Evolutionary conservation across 2,888 invertebrate genomes (phyloP).

Genomic region (Hirtodrosophila histrioides): DNA sequence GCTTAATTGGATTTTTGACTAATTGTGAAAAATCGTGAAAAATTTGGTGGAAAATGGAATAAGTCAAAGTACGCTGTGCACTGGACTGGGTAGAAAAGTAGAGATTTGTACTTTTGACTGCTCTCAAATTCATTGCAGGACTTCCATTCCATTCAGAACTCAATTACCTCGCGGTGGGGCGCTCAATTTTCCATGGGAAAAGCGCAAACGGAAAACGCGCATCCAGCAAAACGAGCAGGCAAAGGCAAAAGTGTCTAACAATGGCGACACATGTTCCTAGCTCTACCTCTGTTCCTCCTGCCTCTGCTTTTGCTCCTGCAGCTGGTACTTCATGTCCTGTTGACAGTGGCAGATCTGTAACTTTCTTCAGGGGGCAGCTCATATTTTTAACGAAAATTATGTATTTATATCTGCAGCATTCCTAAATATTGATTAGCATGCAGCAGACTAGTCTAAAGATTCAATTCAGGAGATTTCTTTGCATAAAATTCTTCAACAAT

Average conservation of each 20-base stretch:
- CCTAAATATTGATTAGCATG: too few relatives aligned
- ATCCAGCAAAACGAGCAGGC: constrained; percentile 10
- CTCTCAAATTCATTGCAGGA: constrained; percentile 20
- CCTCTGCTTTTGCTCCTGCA: constrained; percentile 1
- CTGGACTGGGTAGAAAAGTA: neutral
- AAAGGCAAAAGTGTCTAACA: constrained; percentile 11
- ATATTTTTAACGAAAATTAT: too few relatives aligned
- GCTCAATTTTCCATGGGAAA: constrained; percentile 40
- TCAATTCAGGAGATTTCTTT: too few relatives aligned
- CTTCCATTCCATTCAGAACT: constrained; percentile 44
- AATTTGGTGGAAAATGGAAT: neutral
- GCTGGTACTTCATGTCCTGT: too few relatives aligned
- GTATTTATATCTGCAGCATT: too few relatives aligned
- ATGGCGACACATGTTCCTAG: constrained; percentile 29
- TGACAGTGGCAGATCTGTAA: too few relatives aligned
- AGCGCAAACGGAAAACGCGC: constrained; percentile 38
- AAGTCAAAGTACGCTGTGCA: neutral
- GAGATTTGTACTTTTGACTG: neutral
- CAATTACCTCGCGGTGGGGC: constrained; percentile 51
- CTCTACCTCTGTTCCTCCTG: neutral
- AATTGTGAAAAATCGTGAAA: constrained; percentile 5
- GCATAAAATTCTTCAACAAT: too few relatives aligned
- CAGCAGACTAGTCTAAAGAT: too few relatives aligned
- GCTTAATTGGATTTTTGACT: constrained; percentile 36
- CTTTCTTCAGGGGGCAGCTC: too few relatives aligned